Evolutionary conservation across 37 sponge, comb jelly and placozoan species (phyloP).

Genomic region (Chondrilla cf. caribensis): DNA sequence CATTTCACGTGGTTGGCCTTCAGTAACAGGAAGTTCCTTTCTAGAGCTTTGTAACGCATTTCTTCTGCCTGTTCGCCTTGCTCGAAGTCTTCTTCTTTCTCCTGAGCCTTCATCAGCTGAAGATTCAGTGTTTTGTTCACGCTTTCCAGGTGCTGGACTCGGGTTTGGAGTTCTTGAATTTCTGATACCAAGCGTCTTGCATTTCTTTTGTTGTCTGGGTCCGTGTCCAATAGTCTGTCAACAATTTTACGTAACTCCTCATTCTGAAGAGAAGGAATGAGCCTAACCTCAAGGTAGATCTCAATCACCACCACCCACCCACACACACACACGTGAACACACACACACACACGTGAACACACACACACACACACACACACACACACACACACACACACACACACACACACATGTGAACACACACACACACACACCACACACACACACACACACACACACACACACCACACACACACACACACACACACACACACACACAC

Average conservation of each 20-base stretch:
- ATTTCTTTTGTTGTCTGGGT: neutral
- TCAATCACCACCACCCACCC: neutral
- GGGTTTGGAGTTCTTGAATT: neutral
- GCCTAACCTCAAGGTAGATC: neutral
- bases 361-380: slow-evolving; percentile 8
- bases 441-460: slow-evolving; percentile 5
- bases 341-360: neutral
- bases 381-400: slow-evolving; percentile 20
- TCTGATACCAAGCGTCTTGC: neutral
- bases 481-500: slow-evolving; percentile 23
- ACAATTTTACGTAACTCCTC: neutral
- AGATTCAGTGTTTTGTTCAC: neutral
- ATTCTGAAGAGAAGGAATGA: neutral
- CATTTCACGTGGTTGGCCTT: neutral
- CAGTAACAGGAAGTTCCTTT: neutral
- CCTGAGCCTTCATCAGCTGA: neutral
- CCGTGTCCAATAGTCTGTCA: neutral
- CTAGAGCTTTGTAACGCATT: neutral
- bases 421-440: slow-evolving; percentile 16
- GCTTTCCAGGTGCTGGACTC: neutral
- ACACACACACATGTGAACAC: slow-evolving; percentile 10
- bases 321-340: slow-evolving; percentile 4
- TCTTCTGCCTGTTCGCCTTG: neutral
- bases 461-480: slow-evolving; percentile 12
- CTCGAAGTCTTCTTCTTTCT: neutral